Conservation (phyloP, 2,797 vertebrate genomes). For the Trichosurus vulpecula region DNA sequence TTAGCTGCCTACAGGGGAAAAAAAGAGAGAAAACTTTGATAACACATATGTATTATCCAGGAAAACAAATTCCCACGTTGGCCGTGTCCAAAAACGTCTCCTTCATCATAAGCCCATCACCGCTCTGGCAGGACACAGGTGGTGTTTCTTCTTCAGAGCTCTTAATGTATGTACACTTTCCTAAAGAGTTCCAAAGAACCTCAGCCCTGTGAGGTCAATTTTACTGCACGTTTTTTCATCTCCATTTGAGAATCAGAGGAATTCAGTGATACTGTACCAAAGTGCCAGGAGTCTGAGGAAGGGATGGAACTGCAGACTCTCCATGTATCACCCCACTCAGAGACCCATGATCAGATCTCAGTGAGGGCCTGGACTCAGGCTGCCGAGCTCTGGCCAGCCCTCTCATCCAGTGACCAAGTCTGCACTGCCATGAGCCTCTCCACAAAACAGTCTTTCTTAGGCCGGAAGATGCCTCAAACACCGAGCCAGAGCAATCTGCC, state of each 20-base stretch:
- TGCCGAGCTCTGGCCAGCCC: not conserved
- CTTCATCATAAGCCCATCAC: too few relatives aligned
- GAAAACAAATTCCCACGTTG: not conserved
- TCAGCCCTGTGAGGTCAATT: too few relatives aligned
- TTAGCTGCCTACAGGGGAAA: not conserved
- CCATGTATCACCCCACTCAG: not conserved
- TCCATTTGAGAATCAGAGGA: not conserved
- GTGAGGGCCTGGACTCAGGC: not conserved
- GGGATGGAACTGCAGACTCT: too few relatives aligned
- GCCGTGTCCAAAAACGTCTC: not conserved
- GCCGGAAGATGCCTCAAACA: not conserved
- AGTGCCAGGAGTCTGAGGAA: not conserved
- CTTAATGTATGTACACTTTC: too few relatives aligned
- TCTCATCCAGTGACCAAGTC: not conserved
- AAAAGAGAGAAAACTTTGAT: not conserved
- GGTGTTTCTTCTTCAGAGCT: too few relatives aligned
- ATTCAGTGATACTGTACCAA: not conserved
- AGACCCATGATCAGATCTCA: not conserved
- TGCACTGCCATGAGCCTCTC: not conserved
- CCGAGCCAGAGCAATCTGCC: too few relatives aligned
- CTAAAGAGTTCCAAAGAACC: too few relatives aligned
- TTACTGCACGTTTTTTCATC: too few relatives aligned
- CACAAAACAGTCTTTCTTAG: not conserved
- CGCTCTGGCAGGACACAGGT: too few relatives aligned
- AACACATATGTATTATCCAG: not conserved